Evolutionary conservation across 2,888 invertebrate species (phyloP).

Genomic region (Xylota sylvarum): DNA sequence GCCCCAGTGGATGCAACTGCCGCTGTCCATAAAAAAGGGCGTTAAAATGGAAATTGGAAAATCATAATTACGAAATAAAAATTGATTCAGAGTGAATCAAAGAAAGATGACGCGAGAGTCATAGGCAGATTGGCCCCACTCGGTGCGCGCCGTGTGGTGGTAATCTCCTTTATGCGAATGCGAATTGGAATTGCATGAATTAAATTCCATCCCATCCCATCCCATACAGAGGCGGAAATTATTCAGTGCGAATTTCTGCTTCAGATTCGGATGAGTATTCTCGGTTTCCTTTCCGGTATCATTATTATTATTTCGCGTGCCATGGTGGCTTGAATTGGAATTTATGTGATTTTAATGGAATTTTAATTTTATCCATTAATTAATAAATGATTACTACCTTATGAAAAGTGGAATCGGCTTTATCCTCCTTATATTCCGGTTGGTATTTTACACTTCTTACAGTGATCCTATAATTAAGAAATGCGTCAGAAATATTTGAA

Average conservation of each 20-base stretch:
- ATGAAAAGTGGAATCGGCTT: background rate
- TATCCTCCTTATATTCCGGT: too few relatives aligned
- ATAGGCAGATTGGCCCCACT: constrained; percentile 41
- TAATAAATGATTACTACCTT: constrained; percentile 32
- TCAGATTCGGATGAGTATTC: constrained; percentile 27
- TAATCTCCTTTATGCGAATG: constrained; percentile 57
- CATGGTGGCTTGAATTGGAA: constrained; percentile 3
- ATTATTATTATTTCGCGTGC: constrained; percentile 36
- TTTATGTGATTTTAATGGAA: constrained; percentile 58
- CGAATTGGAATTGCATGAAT: constrained; percentile 66
- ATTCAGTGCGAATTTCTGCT: constrained; percentile 35
- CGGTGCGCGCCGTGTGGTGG: constrained; percentile 28
- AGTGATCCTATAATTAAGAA: too few relatives aligned
- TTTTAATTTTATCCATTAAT: constrained; percentile 53
- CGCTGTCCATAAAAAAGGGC: constrained; percentile 49
- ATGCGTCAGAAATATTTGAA: too few relatives aligned
- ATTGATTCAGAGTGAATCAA: constrained; percentile 66
- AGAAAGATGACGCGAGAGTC: constrained; percentile 50
- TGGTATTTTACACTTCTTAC: too few relatives aligned
- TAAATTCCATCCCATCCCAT: constrained; percentile 46
- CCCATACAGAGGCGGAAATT: constrained; percentile 54
- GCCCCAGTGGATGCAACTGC: background rate
- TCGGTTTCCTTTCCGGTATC: constrained; percentile 57
- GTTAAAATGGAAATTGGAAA: constrained; percentile 70
- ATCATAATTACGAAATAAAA: constrained; percentile 73